Evolutionary conservation across 1,140 invertebrate species (phyloP).

Genomic region (Copidosoma floridanum): DNA sequence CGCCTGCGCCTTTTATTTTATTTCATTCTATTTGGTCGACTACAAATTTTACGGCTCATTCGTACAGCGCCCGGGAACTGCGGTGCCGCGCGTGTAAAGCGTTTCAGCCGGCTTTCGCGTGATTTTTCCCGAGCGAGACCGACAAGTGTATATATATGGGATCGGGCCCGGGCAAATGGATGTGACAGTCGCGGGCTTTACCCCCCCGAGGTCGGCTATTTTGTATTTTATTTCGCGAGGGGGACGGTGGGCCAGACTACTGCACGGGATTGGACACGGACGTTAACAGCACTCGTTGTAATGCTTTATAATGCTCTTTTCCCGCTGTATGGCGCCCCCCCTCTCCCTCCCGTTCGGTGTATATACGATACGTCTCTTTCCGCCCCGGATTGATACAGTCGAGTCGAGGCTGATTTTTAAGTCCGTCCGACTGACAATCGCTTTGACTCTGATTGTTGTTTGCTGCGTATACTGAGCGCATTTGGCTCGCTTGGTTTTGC

Average conservation of each 20-base stretch:
- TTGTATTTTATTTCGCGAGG: conserved; percentile 51
- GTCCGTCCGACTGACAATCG: too few species aligned
- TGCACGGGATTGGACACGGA: conserved; percentile 48
- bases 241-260: not conserved
- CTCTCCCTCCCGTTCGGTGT: conserved; percentile 3
- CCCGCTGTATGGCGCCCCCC: conserved; percentile 8
- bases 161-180: conserved; percentile 44
- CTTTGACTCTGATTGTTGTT: too few species aligned
- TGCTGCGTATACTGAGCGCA: too few species aligned
- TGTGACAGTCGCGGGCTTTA: conserved; percentile 55
- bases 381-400: too few species aligned
- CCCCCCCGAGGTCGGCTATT: conserved; percentile 49
- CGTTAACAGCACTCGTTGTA: conserved; percentile 56
- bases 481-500: not conserved
- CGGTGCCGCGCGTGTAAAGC: conserved; percentile 28
- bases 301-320: conserved; percentile 52
- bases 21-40: not conserved
- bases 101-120: conserved; percentile 34
- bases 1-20: not conserved
- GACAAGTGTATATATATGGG: too few species aligned
- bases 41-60: conserved; percentile 25
- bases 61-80: not conserved
- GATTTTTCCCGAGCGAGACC: conserved; percentile 21
- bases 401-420: conserved; percentile 13
- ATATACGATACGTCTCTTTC: not conserved